Evolutionary conservation across 2,797 vertebrate genomes (phyloP).

Genomic region (Peromyscus melanophrys): DNA sequence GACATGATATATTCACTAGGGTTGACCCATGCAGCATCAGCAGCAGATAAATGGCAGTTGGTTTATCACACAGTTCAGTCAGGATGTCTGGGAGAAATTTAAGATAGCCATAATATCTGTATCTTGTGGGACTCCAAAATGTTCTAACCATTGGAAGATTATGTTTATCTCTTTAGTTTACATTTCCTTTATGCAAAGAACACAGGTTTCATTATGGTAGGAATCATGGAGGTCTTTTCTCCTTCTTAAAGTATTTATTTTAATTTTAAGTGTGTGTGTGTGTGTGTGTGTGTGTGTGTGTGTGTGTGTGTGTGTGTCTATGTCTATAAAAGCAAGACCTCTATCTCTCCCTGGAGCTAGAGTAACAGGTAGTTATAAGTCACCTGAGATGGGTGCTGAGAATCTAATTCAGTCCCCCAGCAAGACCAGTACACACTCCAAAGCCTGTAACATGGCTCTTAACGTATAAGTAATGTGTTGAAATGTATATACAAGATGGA

Average conservation of each 20-base stretch:
- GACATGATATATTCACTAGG: neutral
- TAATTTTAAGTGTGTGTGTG: neutral
- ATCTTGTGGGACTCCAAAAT: neutral
- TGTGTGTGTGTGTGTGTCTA: accelerated
- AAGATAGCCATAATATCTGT: neutral
- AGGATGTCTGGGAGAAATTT: neutral
- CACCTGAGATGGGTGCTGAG: neutral
- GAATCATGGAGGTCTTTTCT: neutral
- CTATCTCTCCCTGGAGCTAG: neutral
- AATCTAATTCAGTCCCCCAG: neutral
- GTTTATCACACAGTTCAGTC: neutral
- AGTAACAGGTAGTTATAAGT: neutral
- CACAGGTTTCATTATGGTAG: neutral
- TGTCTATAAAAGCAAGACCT: neutral
- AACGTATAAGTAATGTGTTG: accelerated
- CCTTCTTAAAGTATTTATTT: neutral
- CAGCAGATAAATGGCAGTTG: neutral
- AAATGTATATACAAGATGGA: neutral
- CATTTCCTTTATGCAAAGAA: neutral
- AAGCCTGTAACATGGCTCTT: neutral
- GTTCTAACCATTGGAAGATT: neutral
- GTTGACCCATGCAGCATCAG: neutral
- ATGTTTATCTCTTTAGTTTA: neutral
- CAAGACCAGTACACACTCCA: neutral
- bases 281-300: neutral